phyloP scores from a whole-genome alignment of 23 tunicate species.

The Ciona savignyi region DNA sequence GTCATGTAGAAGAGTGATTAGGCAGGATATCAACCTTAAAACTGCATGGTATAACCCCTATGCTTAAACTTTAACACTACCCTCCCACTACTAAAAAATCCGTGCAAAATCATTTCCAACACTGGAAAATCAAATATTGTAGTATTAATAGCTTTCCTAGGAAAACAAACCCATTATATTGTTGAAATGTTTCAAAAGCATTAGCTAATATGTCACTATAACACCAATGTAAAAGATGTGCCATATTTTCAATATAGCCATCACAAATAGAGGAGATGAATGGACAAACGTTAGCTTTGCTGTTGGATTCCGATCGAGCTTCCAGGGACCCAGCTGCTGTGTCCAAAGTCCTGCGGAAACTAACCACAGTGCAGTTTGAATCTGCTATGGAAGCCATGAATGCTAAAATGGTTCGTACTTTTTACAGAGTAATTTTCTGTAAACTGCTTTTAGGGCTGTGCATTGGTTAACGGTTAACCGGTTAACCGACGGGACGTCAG shows the following conservation, averaged over 20 bases:
- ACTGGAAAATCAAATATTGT: no score
- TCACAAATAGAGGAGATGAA: neutral
- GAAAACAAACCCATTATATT: no score
- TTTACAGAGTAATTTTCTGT: neutral
- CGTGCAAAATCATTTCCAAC: no score
- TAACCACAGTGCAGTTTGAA: neutral
- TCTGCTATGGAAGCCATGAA: neutral
- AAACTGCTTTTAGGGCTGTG: no score
- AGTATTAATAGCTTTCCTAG: no score
- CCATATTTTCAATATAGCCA: neutral
- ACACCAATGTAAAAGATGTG: neutral
- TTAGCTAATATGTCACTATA: neutral
- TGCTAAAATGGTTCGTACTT: neutral
- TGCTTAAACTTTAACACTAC: no score
- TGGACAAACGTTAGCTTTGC: neutral
- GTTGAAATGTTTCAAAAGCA: neutral
- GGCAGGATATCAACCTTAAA: no score
- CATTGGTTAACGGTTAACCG: no score
- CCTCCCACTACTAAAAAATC: no score
- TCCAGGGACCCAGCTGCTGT: neutral
- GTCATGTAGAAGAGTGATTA: no score
- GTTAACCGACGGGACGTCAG: no score
- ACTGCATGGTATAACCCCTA: no score
- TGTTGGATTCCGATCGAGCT: neutral
- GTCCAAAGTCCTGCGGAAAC: neutral